Conservation (phyloP, 2,113 vertebrate species). For the Philantomba maxwellii region DNA sequence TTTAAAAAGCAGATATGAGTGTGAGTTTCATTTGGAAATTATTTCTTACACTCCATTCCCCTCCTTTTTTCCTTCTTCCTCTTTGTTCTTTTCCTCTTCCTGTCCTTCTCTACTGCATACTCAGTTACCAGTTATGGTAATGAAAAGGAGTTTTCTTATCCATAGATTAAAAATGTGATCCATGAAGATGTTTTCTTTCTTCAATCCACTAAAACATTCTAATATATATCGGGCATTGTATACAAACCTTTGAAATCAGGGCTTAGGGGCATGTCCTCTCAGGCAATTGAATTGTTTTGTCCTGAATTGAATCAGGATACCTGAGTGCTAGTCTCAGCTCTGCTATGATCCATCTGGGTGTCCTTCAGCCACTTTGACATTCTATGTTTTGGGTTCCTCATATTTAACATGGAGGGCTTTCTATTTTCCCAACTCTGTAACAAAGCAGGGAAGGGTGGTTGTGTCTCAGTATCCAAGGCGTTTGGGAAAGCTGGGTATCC, state of each 20-base stretch:
- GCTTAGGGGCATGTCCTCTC: neutral
- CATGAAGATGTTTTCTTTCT: neutral
- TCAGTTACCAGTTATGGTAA: neutral
- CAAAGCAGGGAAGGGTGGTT: neutral
- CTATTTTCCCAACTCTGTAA: conserved; percentile 27
- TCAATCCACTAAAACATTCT: neutral
- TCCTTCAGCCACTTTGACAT: neutral
- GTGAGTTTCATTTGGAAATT: conserved; percentile 24
- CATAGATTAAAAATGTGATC: neutral
- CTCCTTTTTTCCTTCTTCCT: neutral
- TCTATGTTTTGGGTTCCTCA: neutral
- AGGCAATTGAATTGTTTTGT: neutral
- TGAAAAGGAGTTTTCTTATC: neutral
- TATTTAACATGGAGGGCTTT: neutral
- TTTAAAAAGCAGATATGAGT: neutral
- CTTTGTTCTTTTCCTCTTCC: neutral
- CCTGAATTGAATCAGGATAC: neutral
- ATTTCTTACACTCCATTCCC: neutral
- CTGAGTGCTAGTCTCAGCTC: neutral
- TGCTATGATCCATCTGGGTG: neutral
- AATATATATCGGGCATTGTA: neutral
- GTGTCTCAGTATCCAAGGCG: neutral
- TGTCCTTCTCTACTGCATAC: neutral
- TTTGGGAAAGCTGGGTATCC: conserved; percentile 20
- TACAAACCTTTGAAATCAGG: neutral